Evolutionary conservation across 2,797 vertebrate species (phyloP).

Genomic region (Petrocephalus sullivani): DNA sequence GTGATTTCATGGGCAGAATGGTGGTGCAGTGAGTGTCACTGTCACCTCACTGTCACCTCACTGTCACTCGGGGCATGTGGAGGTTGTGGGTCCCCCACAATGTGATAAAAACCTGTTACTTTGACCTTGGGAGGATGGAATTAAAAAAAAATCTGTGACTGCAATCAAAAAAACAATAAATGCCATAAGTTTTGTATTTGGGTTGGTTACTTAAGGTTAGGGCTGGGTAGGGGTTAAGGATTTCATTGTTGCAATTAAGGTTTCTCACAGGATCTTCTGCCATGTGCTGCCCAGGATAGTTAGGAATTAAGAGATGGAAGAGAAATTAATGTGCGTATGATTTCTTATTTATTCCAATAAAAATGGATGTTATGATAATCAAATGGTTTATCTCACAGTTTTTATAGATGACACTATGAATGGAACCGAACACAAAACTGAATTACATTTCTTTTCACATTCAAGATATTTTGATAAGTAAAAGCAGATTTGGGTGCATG

Average conservation of each 20-base stretch:
- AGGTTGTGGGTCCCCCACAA: neutral
- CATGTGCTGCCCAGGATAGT: too few species aligned
- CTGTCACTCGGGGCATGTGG: neutral
- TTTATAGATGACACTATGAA: too few species aligned
- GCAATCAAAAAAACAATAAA: neutral
- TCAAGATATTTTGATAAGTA: too few species aligned
- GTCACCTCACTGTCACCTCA: neutral
- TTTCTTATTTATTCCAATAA: too few species aligned
- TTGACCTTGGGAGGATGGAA: neutral
- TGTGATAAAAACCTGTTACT: neutral
- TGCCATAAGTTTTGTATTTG: neutral
- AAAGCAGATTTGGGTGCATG: too few species aligned
- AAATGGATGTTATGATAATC: too few species aligned
- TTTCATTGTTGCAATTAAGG: neutral
- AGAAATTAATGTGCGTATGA: too few species aligned
- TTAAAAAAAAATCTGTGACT: neutral
- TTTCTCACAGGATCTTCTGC: too few species aligned
- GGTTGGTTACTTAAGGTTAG: neutral
- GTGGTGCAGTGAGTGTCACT: neutral
- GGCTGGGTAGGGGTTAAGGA: neutral
- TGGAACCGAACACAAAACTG: too few species aligned
- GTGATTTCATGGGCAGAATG: neutral
- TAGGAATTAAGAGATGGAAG: too few species aligned
- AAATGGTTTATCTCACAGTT: too few species aligned
- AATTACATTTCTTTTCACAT: too few species aligned